These are phyloP conservation scores for Zosterops japonicus DNA, from an alignment of 2,113 vertebrate species.

Conservation along the genomic window DNA sequence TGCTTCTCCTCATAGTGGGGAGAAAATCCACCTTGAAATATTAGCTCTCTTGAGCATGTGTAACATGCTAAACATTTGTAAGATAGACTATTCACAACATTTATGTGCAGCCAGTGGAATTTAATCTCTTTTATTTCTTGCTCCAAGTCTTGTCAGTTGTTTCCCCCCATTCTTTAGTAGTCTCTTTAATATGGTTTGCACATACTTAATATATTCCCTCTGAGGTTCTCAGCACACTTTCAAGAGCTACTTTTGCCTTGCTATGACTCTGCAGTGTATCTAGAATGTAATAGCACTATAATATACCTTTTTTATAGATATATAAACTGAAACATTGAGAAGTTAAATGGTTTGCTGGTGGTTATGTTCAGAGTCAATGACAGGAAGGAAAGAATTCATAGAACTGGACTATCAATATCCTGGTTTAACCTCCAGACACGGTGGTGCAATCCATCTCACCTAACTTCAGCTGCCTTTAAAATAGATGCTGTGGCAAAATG, in stretches of 20 bases:
- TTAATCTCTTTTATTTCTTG: constrained; percentile 62
- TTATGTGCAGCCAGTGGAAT: constrained; percentile 51
- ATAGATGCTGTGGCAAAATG: background rate
- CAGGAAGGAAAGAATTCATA: constrained; percentile 3
- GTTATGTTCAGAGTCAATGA: constrained; percentile 16
- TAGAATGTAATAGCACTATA: constrained; percentile 4
- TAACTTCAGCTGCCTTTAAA: background rate
- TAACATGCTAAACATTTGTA: constrained; percentile 53
- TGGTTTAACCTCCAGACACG: background rate
- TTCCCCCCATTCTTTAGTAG: constrained; percentile 42
- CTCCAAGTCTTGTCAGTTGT: constrained; percentile 43
- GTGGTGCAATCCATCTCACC: background rate
- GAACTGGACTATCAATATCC: background rate
- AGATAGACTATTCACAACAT: constrained; percentile 30
- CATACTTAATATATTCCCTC: constrained; percentile 55
- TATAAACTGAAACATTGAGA: constrained; percentile 30
- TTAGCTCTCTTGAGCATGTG: constrained; percentile 30
- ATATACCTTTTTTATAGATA: constrained; percentile 31
- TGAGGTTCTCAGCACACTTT: constrained; percentile 46
- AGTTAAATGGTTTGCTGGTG: constrained; percentile 49
- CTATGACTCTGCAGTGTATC: background rate
- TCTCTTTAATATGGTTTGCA: constrained; percentile 53
- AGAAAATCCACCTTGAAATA: constrained; percentile 63
- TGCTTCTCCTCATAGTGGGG: background rate
- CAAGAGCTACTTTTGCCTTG: constrained; percentile 33